Percentiles rank a stretch among this genome's conserved stretches.
phyloP scores from a whole-genome alignment of 2,888 invertebrate species.

The Caenorhabditis sp. region DNA sequence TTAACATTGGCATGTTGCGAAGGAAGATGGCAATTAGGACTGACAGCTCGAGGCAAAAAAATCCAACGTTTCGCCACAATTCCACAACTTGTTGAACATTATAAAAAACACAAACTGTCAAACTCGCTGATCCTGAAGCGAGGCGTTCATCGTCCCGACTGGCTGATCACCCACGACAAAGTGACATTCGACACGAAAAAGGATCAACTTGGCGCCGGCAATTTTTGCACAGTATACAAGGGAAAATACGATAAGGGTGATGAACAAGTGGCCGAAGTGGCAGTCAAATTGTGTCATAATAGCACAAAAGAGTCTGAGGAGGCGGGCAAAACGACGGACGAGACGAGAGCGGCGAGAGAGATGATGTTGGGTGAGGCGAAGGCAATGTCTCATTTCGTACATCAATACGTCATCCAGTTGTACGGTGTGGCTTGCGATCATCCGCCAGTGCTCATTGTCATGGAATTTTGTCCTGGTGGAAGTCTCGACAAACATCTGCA shows the following conservation, averaged over 20 bases:
- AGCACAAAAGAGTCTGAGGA: slow-evolving; percentile 8
- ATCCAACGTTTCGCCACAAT: slow-evolving; percentile 25
- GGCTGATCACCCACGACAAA: slow-evolving; percentile 52
- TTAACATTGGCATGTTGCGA: slow-evolving; percentile 14
- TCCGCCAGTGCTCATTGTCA: slow-evolving; percentile 96
- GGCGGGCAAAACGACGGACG: slow-evolving; percentile 15
- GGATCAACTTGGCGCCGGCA: slow-evolving; percentile 26
- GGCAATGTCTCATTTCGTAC: slow-evolving; percentile 41
- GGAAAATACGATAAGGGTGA: slow-evolving; percentile 17
- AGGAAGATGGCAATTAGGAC: slow-evolving; percentile 21
- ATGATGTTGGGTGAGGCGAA: slow-evolving; percentile 56
- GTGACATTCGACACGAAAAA: slow-evolving; percentile 36
- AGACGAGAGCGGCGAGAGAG: slow-evolving; percentile 26
- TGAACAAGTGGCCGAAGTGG: slow-evolving; percentile 16
- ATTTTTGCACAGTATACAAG: slow-evolving; percentile 24
- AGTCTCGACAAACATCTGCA: slow-evolving; percentile 44
- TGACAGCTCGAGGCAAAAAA: background rate
- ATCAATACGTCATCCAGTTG: slow-evolving; percentile 74
- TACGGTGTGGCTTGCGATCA: slow-evolving; percentile 97
- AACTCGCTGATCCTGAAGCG: slow-evolving; percentile 20
- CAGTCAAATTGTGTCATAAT: slow-evolving; percentile 16
- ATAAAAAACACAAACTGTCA: slow-evolving; percentile 36
- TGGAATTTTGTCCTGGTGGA: slow-evolving; percentile 83
- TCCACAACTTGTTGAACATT: slow-evolving; percentile 45
- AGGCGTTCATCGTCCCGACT: slow-evolving; percentile 33